Percentiles rank a stretch among this genome's conserved stretches.
phyloP scores from a whole-genome alignment of 2,888 invertebrate genomes.

The Erpobdella octoculata region DNA sequence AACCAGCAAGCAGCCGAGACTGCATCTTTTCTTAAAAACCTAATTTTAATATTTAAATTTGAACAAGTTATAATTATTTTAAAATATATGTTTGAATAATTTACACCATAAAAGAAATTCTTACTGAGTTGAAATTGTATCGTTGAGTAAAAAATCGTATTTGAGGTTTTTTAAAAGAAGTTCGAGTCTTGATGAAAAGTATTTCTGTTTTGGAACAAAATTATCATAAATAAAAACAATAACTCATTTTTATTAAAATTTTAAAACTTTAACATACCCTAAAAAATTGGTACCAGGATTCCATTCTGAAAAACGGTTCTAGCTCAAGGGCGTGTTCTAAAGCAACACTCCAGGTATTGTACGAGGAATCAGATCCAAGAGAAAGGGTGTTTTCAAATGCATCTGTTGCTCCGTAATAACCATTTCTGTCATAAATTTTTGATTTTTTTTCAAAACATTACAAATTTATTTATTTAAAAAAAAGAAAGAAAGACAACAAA shows the following conservation, averaged over 20 bases:
- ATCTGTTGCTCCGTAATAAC: constrained; percentile 10
- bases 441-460: not conserved
- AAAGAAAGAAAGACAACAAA: not conserved
- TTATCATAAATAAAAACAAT: no score
- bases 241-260: not conserved
- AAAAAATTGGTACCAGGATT: constrained; percentile 11
- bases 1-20: constrained; percentile 11
- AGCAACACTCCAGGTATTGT: constrained; percentile 15
- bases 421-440: constrained; percentile 9
- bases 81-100: not conserved
- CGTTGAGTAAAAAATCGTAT: not conserved
- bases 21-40: constrained; percentile 21
- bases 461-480: no score
- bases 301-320: constrained; percentile 13
- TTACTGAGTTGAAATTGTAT: constrained; percentile 7
- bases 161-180: not conserved
- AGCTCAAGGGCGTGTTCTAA: constrained; percentile 10
- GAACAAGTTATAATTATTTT: not conserved
- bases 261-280: not conserved
- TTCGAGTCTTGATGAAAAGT: not conserved
- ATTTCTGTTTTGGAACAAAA: not conserved
- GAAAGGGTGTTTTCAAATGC: constrained; percentile 22
- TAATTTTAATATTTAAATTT: not conserved
- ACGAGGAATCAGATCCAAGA: constrained; percentile 4
- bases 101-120: not conserved